These are phyloP conservation scores for Andrena fulva DNA, from an alignment of 2,888 invertebrate species.

Conservation along the genomic window DNA sequence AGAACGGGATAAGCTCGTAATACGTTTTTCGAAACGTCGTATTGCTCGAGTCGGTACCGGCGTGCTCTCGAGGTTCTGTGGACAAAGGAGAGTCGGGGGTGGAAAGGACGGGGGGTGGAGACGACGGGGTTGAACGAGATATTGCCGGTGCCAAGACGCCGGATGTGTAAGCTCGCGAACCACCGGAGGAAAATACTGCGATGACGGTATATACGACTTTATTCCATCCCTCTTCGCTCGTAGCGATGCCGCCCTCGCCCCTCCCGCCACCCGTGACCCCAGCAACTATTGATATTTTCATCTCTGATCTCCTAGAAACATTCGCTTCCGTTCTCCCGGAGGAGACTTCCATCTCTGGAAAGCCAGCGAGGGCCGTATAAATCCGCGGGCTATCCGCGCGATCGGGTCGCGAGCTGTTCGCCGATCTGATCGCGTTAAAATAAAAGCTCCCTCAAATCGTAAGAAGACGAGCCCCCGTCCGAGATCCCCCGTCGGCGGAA, in stretches of 20 bases:
- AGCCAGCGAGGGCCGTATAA: conserved; percentile 3
- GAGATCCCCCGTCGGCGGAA: not conserved
- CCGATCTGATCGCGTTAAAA: conserved; percentile 6
- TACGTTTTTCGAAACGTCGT: conserved; percentile 72
- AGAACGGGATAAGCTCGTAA: conserved; percentile 70
- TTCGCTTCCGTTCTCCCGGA: conserved; percentile 32
- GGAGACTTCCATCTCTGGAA: conserved; percentile 11
- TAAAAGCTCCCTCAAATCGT: not conserved
- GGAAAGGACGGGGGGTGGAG: not conserved
- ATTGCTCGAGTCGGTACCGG: conserved; percentile 54
- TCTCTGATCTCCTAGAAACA: conserved; percentile 27
- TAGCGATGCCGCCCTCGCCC: conserved; percentile 25
- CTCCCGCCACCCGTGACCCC: not conserved
- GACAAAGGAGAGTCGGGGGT: conserved; percentile 26
- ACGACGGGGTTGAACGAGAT: conserved; percentile 43
- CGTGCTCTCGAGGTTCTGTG: conserved; percentile 51
- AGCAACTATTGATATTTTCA: conserved; percentile 52
- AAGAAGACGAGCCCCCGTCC: not conserved
- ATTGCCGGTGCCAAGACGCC: conserved; percentile 63
- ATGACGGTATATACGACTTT: conserved; percentile 58
- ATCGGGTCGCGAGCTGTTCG: not conserved
- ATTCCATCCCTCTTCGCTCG: conserved; percentile 53
- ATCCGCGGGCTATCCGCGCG: not conserved
- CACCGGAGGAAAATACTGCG: conserved; percentile 59
- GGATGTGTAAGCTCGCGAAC: conserved; percentile 65